These are phyloP conservation scores for Todiramphus chloris DNA, from an alignment of 2,113 vertebrate species.

Conservation along the genomic window DNA sequence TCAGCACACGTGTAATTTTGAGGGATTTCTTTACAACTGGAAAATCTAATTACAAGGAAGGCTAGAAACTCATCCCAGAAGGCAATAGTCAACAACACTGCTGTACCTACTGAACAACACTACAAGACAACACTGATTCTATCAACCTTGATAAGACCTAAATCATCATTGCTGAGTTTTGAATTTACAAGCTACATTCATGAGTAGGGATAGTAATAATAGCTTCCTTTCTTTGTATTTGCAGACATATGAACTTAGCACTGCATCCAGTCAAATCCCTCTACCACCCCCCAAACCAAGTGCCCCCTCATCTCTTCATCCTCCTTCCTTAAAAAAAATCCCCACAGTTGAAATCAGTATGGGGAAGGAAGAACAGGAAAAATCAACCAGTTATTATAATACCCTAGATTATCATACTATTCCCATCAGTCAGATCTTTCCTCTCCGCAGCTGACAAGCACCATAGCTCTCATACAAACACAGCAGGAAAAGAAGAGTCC, in stretches of 20 bases:
- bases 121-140: background rate
- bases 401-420: background rate
- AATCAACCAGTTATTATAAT: background rate
- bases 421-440: background rate
- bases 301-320: background rate
- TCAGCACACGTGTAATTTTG: background rate
- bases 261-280: background rate
- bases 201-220: rapidly evolving
- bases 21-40: background rate
- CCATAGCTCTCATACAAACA: background rate
- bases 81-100: background rate
- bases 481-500: background rate
- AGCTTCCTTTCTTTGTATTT: background rate
- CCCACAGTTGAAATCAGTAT: rapidly evolving
- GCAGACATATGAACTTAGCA: background rate
- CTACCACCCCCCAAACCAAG: background rate
- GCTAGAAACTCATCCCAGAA: background rate
- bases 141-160: background rate
- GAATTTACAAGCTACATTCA: background rate
- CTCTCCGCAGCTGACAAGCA: background rate
- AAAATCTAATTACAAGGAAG: conserved; percentile 10
- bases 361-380: background rate
- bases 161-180: background rate
- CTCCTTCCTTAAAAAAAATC: background rate
- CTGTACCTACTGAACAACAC: background rate